Evolutionary conservation across 2,113 vertebrate species (phyloP), one percentile per base, ranked within the genome.

Genomic region (Nanorana parkeri): DNA sequence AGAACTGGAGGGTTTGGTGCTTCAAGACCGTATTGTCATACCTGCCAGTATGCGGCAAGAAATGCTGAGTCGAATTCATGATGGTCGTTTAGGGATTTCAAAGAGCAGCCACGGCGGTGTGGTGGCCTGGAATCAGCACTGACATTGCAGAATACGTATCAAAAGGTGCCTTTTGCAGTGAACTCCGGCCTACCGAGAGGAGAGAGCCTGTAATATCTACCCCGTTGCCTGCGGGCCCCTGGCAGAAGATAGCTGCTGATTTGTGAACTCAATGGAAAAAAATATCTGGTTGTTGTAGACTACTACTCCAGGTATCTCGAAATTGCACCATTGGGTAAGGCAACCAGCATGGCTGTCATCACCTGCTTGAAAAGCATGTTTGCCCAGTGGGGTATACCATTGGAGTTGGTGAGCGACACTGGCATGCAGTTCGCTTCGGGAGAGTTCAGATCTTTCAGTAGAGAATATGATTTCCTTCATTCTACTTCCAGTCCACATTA

Each of bases 351-450:
- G n/a, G n/a, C n/a, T n/a, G n/a, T n/a, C n/a, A 82, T 74, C 3
- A 47, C 68, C n/a, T 75, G 60, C 5, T 55, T 84, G n/a, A 86
- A 86, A 28, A 20, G 73, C 3, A 21, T 51, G 21, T 84, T 84
- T 8, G 66, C 86, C 29, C 67, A 82, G 17, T 85, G 73, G 6
- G 61, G 77, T 0, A 74, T 86, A 41, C 68, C 84, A 10, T 23
- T 78, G 23, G 74, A 78, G 68, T 68, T 85, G 15, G 75, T 85
- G 56, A 85, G 77, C 65, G 83, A 85, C 41, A 87, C 84, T 16
- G 51, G 85, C 4, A 68, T 81, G 8, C 85, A 86, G 63, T 84
- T 86, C 16, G 52, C 68, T 4, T 55, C 76, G 36, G 41, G 15
- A 15, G 55, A 83, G 32, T 79, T 86, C 20, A 16, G 71, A 21